phyloP scores from a whole-genome alignment of 2,888 invertebrate species.

The Clivina fossor region DNA sequence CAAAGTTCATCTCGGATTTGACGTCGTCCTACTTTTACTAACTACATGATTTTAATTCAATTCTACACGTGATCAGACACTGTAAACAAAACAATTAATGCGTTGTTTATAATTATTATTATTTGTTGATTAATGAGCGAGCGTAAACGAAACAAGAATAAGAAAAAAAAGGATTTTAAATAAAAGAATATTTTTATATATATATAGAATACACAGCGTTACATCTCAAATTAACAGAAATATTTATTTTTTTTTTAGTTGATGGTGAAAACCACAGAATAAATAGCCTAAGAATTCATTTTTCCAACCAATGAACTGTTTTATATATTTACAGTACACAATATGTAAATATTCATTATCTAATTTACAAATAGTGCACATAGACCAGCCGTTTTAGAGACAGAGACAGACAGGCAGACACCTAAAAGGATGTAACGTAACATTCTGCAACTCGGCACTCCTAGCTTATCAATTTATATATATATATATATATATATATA shows the following conservation, averaged over 20 bases:
- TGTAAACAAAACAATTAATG: constrained; percentile 22
- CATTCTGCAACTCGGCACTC: no score
- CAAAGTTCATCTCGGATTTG: no score
- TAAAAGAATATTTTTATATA: constrained; percentile 6
- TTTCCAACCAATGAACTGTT: constrained; percentile 29
- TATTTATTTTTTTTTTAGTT: constrained; percentile 28
- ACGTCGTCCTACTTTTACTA: constrained; percentile 4
- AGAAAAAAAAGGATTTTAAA: no score
- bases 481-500: no score
- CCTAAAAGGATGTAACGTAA: not conserved
- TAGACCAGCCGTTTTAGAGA: constrained; percentile 30
- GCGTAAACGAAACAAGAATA: no score
- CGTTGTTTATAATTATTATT: no score
- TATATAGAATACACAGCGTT: constrained; percentile 12
- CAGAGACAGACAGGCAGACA: constrained; percentile 16
- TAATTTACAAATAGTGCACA: constrained; percentile 31
- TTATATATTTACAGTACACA: constrained; percentile 29
- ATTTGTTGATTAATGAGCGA: no score
- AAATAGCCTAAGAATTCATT: constrained; percentile 28
- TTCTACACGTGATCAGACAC: constrained; percentile 3
- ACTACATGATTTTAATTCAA: not conserved
- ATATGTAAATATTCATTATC: constrained; percentile 26
- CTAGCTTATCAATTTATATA: no score
- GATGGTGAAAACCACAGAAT: constrained; percentile 31
- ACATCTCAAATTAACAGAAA: constrained; percentile 29